These are phyloP conservation scores for Poecilus cupreus DNA, from an alignment of 2,888 invertebrate species.

Conservation along the genomic window DNA sequence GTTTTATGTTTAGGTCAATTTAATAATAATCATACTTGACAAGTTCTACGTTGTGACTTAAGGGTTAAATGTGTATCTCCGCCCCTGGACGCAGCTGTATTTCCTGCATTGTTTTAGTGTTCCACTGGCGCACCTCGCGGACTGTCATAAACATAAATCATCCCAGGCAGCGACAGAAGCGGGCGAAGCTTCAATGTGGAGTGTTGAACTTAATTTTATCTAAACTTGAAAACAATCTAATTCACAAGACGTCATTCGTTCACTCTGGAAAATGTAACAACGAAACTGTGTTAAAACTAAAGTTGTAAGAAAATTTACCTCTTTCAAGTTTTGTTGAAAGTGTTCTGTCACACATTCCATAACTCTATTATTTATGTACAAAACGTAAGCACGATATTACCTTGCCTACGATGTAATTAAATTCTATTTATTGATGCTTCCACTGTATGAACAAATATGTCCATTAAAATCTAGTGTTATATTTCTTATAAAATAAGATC, in stretches of 20 bases:
- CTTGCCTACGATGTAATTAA: not conserved
- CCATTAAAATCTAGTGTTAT: too few species aligned
- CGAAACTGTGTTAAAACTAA: slow-evolving; percentile 38
- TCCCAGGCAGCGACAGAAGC: slow-evolving; percentile 1
- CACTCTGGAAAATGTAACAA: slow-evolving; percentile 36
- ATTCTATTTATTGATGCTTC: not conserved
- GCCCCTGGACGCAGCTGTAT: too few species aligned
- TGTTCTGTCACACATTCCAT: slow-evolving; percentile 7
- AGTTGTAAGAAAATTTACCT: slow-evolving; percentile 31
- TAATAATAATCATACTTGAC: too few species aligned
- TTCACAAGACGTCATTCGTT: slow-evolving; percentile 43
- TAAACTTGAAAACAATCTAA: slow-evolving; percentile 48
- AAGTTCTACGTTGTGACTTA: too few species aligned
- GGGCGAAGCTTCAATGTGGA: slow-evolving; percentile 23
- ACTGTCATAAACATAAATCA: slow-evolving; percentile 40
- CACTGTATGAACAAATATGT: too few species aligned
- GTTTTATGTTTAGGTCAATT: too few species aligned
- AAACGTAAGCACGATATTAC: not conserved
- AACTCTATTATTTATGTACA: slow-evolving; percentile 16
- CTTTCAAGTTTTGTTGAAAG: slow-evolving; percentile 32
- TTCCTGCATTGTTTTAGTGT: slow-evolving; percentile 13
- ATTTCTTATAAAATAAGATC: too few species aligned
- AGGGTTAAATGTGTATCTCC: too few species aligned
- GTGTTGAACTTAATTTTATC: slow-evolving; percentile 46
- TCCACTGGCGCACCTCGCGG: not conserved